Evolutionary conservation across 2,888 invertebrate species (phyloP), one percentile per base, ranked within the genome.

Genomic region (Parnassius smintheus): DNA sequence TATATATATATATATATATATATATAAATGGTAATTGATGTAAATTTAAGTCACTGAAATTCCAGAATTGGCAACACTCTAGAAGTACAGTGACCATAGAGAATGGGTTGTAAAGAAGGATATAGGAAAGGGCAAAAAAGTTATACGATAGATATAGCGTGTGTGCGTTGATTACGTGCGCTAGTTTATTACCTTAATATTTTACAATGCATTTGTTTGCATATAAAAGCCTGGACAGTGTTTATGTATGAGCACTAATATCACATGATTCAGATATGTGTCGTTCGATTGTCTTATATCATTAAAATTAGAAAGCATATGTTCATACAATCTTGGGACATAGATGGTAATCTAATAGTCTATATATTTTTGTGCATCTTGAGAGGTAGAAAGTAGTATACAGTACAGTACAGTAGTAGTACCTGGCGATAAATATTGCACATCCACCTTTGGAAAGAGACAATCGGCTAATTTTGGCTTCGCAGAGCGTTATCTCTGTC

Each of bases 211-310:
- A 49, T 49, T 49, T 49, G 25, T 11, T 1, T 51, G 22, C 9
- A 18, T 25, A 22, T 22, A 25, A 3, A 51, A 25, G 10, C 13
- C 48, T 13, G n/a, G 48, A 13, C n/a, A 8, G 11, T 9, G 13
- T 13, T 49, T 18, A 25, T 25, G 2, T 35, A 18, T n/a, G n/a
- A 1, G 41, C 9, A 53, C 41, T 41, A 53, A 9, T 53, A 53
- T 53, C 53, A 53, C 53, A 53, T 41, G n/a, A 41, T 2, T 2
- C 53, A 53, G 53, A 53, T 53, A 53, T 53, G 53, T 53, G 2
- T 53, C 11, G 11, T 22, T 25, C 11, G 22, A 25, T 10, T 35
- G 4, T 35, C 35, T 35, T 35, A 35, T 35, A 7, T 35, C 7
- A 35, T 35, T 35, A 35, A 35, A 35, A 35, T 35, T 35, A 35